These are phyloP conservation scores for Rhinogobio ventralis DNA, from an alignment of 2,797 vertebrate species.

Conservation along the genomic window DNA sequence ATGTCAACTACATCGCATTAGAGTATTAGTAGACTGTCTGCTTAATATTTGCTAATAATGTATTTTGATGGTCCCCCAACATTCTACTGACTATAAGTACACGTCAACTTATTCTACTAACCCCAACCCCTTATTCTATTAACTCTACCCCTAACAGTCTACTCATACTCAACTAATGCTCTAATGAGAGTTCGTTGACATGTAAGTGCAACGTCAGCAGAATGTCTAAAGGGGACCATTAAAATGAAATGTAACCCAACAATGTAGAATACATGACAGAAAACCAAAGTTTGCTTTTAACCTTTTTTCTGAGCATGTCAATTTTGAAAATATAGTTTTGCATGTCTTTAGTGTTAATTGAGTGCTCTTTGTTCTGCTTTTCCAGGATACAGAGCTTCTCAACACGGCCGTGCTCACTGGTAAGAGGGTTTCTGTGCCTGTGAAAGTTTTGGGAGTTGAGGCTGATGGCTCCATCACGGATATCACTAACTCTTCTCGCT, in stretches of 20 bases:
- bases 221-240: neutral
- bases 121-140: neutral
- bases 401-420: constrained; percentile 92
- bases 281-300: neutral
- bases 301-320: neutral
- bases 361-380: neutral
- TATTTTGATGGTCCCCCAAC: neutral
- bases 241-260: neutral
- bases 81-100: neutral
- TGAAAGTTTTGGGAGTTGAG: constrained; percentile 88
- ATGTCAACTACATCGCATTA: neutral
- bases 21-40: neutral
- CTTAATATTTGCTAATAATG: neutral
- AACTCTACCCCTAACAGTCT: neutral
- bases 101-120: neutral
- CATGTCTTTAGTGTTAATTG: neutral
- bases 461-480: constrained; percentile 83
- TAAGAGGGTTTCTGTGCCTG: constrained; percentile 81
- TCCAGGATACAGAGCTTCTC: constrained; percentile 87
- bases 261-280: neutral
- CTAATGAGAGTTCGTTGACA: neutral
- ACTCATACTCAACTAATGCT: neutral
- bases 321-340: constrained; percentile 10
- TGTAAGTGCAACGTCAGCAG: neutral
- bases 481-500: constrained; percentile 87